Evolutionary conservation across 2,888 invertebrate genomes (phyloP), one percentile per base, ranked within the genome.

Genomic region (Drosophila atroscutellata): DNA sequence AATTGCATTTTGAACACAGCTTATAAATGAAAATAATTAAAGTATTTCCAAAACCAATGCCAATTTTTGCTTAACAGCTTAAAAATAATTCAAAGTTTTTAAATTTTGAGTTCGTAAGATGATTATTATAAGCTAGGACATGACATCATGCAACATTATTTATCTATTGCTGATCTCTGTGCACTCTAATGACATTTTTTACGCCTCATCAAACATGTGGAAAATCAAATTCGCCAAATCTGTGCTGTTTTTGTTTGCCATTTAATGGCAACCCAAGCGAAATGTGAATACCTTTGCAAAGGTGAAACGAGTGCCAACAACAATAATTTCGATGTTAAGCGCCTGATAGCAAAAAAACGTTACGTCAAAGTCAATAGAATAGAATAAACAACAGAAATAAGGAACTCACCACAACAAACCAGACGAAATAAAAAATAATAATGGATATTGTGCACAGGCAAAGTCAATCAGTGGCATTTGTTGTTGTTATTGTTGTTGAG

Each of bases 401-500:
- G 34, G 5, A 68, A 39, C 36, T 32, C 57, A 26, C 45, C 20
- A 15, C 45, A 45, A 45, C 15, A 65, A 59, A 54, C 72, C 72
- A 66, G 64, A 55, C 24, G 39, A 72, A 55, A 65, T 64, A 69
- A 63, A 63, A 70, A 72, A 79, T 73, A 80, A 83, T 84, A 86
- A 81, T 80, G 84, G 83, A 85, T 84, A 84, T 84, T 68, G 72
- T 69, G 65, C 67, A 79, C n/a, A 60, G 78, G 54, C 69, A 86
- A 81, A 86, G 85, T 85, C 89, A 89, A 86, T 86, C 89, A 84
- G 70, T 66, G 65, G 58, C 72, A 80, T 68, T 71, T 71, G 70
- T 72, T 75, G 72, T 68, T 72, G 36, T 50, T 67, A 30, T 55
- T 37, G 26, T 59, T 65, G 49, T 47, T 47, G 24, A 50, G 45